Percentiles rank a stretch among this genome's conserved stretches.
Conservation (phyloP, 2,113 vertebrate species). For the Xiphorhynchus elegans region DNA sequence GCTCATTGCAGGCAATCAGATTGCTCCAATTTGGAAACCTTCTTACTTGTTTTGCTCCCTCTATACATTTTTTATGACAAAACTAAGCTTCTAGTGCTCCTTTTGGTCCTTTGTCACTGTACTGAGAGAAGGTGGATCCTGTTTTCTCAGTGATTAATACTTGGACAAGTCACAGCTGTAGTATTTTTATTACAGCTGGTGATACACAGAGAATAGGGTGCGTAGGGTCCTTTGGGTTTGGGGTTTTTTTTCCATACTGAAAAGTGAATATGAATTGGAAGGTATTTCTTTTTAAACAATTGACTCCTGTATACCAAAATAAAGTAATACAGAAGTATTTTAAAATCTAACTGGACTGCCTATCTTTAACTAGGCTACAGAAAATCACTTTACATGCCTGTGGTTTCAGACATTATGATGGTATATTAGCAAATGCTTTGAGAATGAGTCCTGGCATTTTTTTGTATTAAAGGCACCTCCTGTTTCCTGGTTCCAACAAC, state of each 20-base stretch:
- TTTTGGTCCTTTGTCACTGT: not conserved
- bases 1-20: not conserved
- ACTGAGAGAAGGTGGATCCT: not conserved
- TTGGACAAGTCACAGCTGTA: not conserved
- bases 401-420: not conserved
- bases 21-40: not conserved
- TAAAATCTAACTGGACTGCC: not conserved
- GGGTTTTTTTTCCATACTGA: not conserved
- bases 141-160: not conserved
- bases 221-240: not conserved
- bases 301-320: not conserved
- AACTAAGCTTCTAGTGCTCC: not conserved
- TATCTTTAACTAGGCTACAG: not conserved
- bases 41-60: not conserved
- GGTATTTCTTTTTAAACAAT: not conserved
- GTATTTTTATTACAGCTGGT: not conserved
- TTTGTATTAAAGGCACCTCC: not conserved
- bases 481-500: rapidly evolving
- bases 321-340: not conserved
- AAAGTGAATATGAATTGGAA: not conserved
- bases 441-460: not conserved
- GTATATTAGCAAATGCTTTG: not conserved
- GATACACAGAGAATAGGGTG: not conserved
- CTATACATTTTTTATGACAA: not conserved
- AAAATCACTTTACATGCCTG: not conserved